Evolutionary conservation across 2,113 vertebrate genomes (phyloP), one percentile per base, ranked within the genome.

Genomic region (Aplodontia rufa): DNA sequence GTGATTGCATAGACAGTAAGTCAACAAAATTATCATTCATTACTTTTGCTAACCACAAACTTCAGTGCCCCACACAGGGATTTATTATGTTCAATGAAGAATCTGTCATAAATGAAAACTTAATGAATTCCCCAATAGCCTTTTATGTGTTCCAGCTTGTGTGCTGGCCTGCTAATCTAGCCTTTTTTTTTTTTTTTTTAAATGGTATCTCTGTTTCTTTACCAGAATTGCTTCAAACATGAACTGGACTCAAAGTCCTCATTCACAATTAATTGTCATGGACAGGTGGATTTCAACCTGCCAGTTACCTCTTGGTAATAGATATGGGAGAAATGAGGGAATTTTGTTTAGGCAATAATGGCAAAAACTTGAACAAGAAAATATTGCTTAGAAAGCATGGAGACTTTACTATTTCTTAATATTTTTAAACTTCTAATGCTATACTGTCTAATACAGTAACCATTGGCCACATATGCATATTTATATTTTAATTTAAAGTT

Each of bases 21-120:
- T 72, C 60, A 88, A 45, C 26, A 72, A 47, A 47, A 83, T 35
- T 74, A 55, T 51, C 37, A 84, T 96, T 87, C 32, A 66, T 60
- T 68, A 37, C 45, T 28, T 35, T 4, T 83, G 24, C n/a, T 83
- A 51, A 91, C 22, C 66, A 80, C 24, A 42, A 40, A 42, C 9
- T 90, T 86, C 64, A 96, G 37, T 86, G 62, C 47, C 64, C n/a
- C 55, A 45, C 26, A 30, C 0, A 86, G 62, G 49, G 75, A 83
- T 87, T 94, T 93, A 75, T 64, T 93, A 58, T 94, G 40, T 78
- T 84, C 58, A 87, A 45, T 87, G 64, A 79, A 79, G n/a, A 82
- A 72, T 82, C 60, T 86, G 55, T 80, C 93, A 91, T 96, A 62
- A 95, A 90, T 94, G 55, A 94, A 94, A 89, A 79, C 55, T 78